phyloP scores from a whole-genome alignment of 2,113 vertebrate species.

The Axis porcinus region DNA sequence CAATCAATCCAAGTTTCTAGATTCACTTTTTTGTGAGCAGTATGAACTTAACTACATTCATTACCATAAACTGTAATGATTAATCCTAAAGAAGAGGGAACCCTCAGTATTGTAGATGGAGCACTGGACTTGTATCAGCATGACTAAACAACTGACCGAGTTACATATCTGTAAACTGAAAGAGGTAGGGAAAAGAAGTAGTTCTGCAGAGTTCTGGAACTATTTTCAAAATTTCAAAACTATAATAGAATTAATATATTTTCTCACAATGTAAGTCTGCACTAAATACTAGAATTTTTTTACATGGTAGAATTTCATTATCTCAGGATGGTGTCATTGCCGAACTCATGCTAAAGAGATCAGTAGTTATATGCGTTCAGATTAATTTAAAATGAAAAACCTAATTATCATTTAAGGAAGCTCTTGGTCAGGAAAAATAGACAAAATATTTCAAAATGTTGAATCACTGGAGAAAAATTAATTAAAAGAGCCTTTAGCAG shows the following conservation, averaged over 20 bases:
- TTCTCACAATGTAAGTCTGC: background rate
- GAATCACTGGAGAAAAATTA: constrained; percentile 29
- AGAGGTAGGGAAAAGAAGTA: background rate
- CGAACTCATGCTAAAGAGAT: background rate
- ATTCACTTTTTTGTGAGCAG: background rate
- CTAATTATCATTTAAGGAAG: constrained; percentile 7
- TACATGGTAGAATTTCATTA: background rate
- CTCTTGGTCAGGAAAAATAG: background rate
- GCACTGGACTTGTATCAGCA: background rate
- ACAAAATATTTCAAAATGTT: constrained; percentile 43
- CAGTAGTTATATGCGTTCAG: background rate
- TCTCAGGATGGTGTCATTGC: background rate
- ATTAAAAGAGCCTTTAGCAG: background rate
- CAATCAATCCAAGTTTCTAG: background rate
- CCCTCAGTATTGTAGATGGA: background rate
- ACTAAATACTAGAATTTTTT: background rate
- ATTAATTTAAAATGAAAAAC: constrained; percentile 24
- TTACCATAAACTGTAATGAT: background rate
- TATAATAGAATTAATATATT: background rate
- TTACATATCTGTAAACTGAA: background rate
- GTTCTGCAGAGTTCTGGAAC: background rate
- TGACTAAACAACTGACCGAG: background rate
- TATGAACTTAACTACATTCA: background rate
- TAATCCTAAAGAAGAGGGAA: background rate
- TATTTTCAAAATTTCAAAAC: background rate